phyloP scores from a whole-genome alignment of 2,888 invertebrate species.

The Dicranocentrus wangi region DNA sequence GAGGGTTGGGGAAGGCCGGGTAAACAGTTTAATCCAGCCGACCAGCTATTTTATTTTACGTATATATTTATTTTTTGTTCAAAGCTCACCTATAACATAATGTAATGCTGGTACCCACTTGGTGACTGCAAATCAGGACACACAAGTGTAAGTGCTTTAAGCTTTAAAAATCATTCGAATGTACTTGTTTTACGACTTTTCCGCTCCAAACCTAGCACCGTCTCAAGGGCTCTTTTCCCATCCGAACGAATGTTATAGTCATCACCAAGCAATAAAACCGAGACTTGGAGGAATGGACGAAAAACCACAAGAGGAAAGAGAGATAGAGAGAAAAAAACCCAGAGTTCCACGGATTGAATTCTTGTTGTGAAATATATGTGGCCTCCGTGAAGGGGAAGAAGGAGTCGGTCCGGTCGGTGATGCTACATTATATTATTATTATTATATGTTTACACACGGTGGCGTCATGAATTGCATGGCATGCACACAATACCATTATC shows the following conservation, averaged over 20 bases:
- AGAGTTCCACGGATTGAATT: background rate
- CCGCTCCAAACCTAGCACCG: constrained; percentile 18
- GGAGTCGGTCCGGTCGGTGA: too few relatives aligned
- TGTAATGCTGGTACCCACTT: constrained; percentile 17
- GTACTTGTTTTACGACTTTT: constrained; percentile 57
- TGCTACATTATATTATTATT: too few relatives aligned
- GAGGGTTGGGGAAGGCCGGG: too few relatives aligned
- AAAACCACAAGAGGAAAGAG: constrained; percentile 5
- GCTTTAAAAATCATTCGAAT: constrained; percentile 53
- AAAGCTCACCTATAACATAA: too few relatives aligned
- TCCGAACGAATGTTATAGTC: constrained; percentile 48
- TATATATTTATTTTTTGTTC: too few relatives aligned
- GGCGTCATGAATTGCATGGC: too few relatives aligned
- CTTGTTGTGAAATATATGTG: background rate
- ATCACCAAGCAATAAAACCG: constrained; percentile 52
- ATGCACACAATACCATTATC: too few relatives aligned
- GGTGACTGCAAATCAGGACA: constrained; percentile 12
- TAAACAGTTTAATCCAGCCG: too few relatives aligned
- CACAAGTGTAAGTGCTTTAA: constrained; percentile 53
- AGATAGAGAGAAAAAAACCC: background rate
- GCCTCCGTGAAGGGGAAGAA: too few relatives aligned
- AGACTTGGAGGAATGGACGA: constrained; percentile 13
- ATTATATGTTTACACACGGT: too few relatives aligned
- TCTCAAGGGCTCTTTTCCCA: constrained; percentile 33
- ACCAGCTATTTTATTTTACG: too few relatives aligned